Percentiles rank a stretch among this genome's conserved stretches.
phyloP scores from a whole-genome alignment of 2,113 vertebrate genomes.

The Brachyhypopomus occidentalis region DNA sequence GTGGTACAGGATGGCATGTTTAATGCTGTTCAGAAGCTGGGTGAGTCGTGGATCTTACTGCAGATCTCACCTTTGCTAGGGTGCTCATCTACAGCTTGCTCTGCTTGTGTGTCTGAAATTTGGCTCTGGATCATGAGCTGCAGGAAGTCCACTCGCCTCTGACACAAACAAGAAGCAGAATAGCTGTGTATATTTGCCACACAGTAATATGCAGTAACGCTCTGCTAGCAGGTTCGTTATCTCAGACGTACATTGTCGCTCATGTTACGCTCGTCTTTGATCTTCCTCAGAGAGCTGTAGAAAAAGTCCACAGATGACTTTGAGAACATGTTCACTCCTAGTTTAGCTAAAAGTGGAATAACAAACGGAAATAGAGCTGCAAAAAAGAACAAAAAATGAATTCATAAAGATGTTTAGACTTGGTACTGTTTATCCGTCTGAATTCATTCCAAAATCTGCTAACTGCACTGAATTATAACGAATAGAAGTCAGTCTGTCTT shows the following conservation, averaged over 20 bases:
- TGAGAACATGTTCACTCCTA: conserved; percentile 72
- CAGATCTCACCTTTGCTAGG: conserved; percentile 61
- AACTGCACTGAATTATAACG: neutral
- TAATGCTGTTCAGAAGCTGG: neutral
- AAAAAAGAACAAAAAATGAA: conserved; percentile 21
- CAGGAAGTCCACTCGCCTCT: conserved; percentile 80
- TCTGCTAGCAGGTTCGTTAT: neutral
- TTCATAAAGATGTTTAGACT: neutral
- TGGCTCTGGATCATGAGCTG: conserved; percentile 82
- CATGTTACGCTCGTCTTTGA: conserved; percentile 67
- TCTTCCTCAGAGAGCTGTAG: conserved; percentile 61
- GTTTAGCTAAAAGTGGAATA: conserved; percentile 66
- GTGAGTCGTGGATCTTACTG: neutral
- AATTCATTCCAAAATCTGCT: neutral
- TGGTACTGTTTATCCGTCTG: neutral
- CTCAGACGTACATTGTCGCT: conserved; percentile 54
- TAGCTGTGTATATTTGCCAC: neutral
- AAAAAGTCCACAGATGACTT: conserved; percentile 66
- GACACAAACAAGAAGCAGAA: conserved; percentile 20
- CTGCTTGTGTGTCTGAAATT: conserved; percentile 47
- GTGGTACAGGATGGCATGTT: neutral
- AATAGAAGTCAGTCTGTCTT: neutral
- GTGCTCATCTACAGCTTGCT: conserved; percentile 40
- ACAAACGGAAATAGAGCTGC: conserved; percentile 75
- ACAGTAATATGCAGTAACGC: neutral